Evolutionary conservation across 64 coral and sea anemone genomes (phyloP), one percentile per base, ranked within the genome.

Genomic region (Montipora foliosa): DNA sequence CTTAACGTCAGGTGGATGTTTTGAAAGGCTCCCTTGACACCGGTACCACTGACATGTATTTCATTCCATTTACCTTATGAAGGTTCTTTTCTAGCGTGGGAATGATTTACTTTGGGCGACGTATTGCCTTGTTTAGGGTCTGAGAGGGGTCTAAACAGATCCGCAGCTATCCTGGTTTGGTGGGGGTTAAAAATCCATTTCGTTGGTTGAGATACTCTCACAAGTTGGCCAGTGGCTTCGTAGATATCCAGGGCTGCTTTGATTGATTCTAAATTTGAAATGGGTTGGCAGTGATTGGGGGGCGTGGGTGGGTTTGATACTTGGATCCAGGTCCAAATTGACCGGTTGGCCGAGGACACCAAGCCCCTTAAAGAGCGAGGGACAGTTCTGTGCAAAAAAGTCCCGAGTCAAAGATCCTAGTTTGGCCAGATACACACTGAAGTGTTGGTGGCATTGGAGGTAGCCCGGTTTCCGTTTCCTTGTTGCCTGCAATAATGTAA

Each of bases 11-110:
- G 19, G 3, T 51, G 79, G 52, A 81, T 81, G 79, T 81, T 81
- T 15, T 81, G 21, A 9, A 81, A 81, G 17, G 21, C 52, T 14
- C 61, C 79, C 44, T 81, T 64, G 79, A 81, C 79, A 4, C 44
- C 55, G n/a, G n/a, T 61, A 60, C 44, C 9, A 61, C 52, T 61
- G 52, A 14, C 79, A 81, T 81, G 79, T 75, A 83, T 75, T 84
- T 92, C 20, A 92, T 58, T 3, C 37, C 80, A 14, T 60, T 51
- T 13, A 62, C 0, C 20, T 61, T 81, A 12, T 81, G 55, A 8
- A 81, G 79, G 9, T 81, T 81, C 9, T 81, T 53, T 14, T 81
- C 79, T 24, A 44, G 44, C 0, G 22, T 60, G 8, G 79, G 22
- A 17, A 81, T 81, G 79, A 29, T 62, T 2, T 64, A 81, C 8